These are phyloP conservation scores for Andrena minutula DNA, from an alignment of 2,888 invertebrate genomes.

Conservation along the genomic window DNA sequence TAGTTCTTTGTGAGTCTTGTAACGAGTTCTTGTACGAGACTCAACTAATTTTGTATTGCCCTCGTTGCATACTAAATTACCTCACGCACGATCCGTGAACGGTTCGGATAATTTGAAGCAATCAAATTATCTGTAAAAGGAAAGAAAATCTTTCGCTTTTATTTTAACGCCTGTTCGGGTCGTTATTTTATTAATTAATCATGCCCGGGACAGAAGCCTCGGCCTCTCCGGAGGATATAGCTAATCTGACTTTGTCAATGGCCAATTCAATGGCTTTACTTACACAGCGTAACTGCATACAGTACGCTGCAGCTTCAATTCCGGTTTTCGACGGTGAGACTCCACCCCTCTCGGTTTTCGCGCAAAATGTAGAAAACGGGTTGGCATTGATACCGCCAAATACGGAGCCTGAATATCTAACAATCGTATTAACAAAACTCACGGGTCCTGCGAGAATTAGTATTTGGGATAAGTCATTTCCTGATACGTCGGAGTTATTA, in stretches of 20 bases:
- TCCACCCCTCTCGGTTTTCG: background rate
- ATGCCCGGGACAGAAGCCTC: background rate
- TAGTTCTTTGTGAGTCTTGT: no score
- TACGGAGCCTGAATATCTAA: constrained; percentile 1
- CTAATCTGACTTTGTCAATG: background rate
- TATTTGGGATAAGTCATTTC: background rate
- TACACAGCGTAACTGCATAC: background rate
- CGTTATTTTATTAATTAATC: no score
- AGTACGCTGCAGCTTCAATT: background rate
- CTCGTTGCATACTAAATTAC: no score
- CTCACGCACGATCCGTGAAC: no score
- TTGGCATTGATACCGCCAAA: constrained; percentile 3
- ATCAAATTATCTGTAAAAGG: no score
- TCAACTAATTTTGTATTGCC: no score
- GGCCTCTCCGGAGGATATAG: background rate
- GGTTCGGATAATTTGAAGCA: no score
- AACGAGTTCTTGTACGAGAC: no score
- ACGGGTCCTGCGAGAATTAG: background rate
- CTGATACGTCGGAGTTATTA: background rate
- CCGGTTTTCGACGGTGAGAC: background rate
- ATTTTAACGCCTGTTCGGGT: no score
- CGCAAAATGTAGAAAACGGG: constrained; percentile 1
- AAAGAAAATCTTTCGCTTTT: no score
- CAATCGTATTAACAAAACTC: background rate
- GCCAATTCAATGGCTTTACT: background rate